Percentiles rank a stretch among this genome's conserved stretches.
Evolutionary conservation across 1,140 invertebrate genomes (phyloP).

Genomic region (Halictus rubicundus): DNA sequence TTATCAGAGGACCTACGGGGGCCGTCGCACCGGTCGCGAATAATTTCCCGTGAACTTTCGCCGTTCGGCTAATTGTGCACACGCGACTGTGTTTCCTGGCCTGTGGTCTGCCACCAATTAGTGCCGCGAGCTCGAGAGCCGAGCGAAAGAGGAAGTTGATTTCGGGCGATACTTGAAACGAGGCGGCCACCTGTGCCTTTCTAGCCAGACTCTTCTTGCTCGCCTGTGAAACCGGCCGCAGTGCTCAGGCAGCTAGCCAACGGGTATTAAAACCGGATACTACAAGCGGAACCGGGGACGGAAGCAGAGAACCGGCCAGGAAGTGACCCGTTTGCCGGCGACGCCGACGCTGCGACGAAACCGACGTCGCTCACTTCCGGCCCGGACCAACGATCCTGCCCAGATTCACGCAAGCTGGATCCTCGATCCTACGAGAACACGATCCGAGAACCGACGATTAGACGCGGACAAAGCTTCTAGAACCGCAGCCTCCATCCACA

Average conservation of each 20-base stretch:
- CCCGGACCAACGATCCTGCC: constrained; percentile 23
- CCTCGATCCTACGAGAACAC: not conserved
- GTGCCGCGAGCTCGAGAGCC: not conserved
- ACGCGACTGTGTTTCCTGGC: not conserved
- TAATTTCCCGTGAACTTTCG: not conserved
- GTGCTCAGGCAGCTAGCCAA: constrained; percentile 61
- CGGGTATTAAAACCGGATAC: constrained; percentile 76
- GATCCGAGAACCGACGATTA: not conserved
- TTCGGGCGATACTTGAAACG: not conserved
- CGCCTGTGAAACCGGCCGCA: not conserved
- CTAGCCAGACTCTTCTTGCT: not conserved
- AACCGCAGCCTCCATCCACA: no score
- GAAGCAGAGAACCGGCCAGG: constrained; percentile 73
- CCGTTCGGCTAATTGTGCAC: not conserved
- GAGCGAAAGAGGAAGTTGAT: constrained; percentile 32
- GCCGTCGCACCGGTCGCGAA: no score
- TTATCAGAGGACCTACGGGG: no score
- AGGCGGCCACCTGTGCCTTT: not conserved
- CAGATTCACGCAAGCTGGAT: no score
- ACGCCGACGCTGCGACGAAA: constrained; percentile 64
- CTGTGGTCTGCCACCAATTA: not conserved
- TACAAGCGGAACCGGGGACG: constrained; percentile 68
- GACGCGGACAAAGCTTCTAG: no score
- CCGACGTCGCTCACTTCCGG: constrained; percentile 54
- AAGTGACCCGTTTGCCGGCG: constrained; percentile 73